phyloP scores from a whole-genome alignment of 2,797 vertebrate genomes.

The Halcyon badia region DNA sequence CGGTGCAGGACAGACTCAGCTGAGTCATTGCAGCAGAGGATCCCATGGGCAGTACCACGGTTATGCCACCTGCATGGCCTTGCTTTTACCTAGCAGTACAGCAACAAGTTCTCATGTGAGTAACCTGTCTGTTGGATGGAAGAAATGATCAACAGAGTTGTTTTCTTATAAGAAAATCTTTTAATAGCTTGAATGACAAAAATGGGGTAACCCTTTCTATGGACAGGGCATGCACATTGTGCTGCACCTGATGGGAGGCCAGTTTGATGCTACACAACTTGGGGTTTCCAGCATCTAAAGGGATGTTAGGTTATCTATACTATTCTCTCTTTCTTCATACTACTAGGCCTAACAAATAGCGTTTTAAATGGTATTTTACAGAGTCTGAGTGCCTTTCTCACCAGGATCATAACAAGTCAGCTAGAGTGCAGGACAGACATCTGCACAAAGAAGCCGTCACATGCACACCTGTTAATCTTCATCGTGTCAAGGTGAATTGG shows the following conservation, averaged over 20 bases:
- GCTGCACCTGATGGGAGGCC: neutral
- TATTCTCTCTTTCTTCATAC: neutral
- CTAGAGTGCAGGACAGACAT: accelerated
- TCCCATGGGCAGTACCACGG: neutral
- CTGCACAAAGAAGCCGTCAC: neutral
- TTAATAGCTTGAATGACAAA: neutral
- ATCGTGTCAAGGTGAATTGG: neutral
- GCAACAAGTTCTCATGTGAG: neutral
- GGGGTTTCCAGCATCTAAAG: neutral
- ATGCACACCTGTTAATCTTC: neutral
- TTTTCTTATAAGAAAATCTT: neutral
- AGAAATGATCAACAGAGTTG: neutral
- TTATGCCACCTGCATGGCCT: accelerated
- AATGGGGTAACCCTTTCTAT: neutral
- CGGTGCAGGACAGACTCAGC: neutral
- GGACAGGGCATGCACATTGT: accelerated
- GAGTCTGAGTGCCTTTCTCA: neutral
- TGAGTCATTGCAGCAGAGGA: accelerated
- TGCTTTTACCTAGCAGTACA: neutral
- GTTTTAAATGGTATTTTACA: neutral
- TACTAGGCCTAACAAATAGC: neutral
- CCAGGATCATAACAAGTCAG: neutral
- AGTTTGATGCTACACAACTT: too few relatives aligned
- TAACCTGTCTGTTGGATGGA: neutral
- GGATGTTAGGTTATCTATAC: neutral